Base-by-base conservation (phyloP, 2,888 invertebrate genomes). In the Linnaemya vulpina region DNA sequence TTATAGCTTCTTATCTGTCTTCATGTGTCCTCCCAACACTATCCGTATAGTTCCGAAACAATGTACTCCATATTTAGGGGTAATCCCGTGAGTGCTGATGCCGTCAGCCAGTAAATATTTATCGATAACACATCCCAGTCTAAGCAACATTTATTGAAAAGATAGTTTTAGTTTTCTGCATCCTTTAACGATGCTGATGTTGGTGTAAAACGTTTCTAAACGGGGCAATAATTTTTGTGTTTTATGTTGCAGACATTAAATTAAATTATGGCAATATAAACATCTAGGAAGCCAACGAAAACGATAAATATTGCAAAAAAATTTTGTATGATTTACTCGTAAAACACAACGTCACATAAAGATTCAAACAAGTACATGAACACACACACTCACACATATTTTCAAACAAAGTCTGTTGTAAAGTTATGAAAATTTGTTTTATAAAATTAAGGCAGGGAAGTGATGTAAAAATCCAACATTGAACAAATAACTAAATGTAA, bases 231-330 rank as follows among this genome's bases (percentile, higher is more conserved):
- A 60, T 9, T 60, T 73, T 71, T 58, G 13, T 58, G 58, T 71
- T 71, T 68, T 20, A 53, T 40, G 22, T 46, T 70, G 63, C 10
- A 75, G 53, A 81, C 81, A 70, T 75, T 46, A 53, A 43, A 75
- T 75, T 62, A 81, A 75, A 75, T 75, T 81, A 70, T 75, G 70
- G 68, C 43, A 75, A 70, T 62, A 75, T 70, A 81, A 68, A 75
- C 55, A 81, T 46, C 53, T 38, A 40, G 55, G 35, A 60, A 43
- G 15, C 43, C 20, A 35, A 35, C 40, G 20, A 58, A 46, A 49
- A 49, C 63, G 1, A 43, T 63, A 30, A 65, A 53, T 55, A 70
- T 55, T 25, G 20, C 43, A 55, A 60, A 30, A n/a, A 60, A 0
- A 30, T n/a, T 49, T 15, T 49, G 22, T 46, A 30, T 49, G 65